phyloP scores from a whole-genome alignment of 2,888 invertebrate species.

The Cyaniris semiargus region DNA sequence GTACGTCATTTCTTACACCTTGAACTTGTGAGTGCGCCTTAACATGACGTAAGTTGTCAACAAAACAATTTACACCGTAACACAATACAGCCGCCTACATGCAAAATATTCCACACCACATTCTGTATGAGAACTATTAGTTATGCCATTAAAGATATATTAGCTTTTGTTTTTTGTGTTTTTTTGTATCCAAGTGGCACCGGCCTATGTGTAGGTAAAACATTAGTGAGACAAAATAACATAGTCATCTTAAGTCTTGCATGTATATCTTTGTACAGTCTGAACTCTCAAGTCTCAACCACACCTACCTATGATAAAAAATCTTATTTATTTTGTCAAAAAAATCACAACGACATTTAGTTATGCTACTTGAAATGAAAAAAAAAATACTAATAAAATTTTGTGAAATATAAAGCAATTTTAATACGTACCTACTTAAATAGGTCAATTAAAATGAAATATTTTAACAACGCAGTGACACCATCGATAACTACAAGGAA shows the following conservation, averaged over 20 bases:
- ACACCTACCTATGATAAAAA: not conserved
- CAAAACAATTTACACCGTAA: conserved; percentile 64
- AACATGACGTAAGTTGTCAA: conserved; percentile 72
- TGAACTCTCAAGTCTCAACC: no score
- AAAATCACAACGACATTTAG: not conserved
- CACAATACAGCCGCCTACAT: conserved; percentile 54
- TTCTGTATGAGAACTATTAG: conserved; percentile 33
- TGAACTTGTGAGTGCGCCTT: conserved; percentile 67
- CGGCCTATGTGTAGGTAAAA: not conserved
- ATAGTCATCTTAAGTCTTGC: not conserved
- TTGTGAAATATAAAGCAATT: no score
- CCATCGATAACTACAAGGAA: not conserved
- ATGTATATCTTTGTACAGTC: not conserved
- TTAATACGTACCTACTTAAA: no score
- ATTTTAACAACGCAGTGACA: no score
- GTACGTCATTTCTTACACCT: conserved; percentile 47
- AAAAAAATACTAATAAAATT: no score
- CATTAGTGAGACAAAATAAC: not conserved
- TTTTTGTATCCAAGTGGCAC: not conserved
- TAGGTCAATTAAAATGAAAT: no score
- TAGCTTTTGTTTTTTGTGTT: not conserved
- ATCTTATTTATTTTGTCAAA: not conserved
- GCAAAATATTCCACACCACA: conserved; percentile 37
- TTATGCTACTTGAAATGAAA: not conserved
- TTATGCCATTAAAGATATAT: conserved; percentile 23